These are phyloP conservation scores for Muntiacus muntjak DNA, from an alignment of 2,113 vertebrate species.

Conservation along the genomic window DNA sequence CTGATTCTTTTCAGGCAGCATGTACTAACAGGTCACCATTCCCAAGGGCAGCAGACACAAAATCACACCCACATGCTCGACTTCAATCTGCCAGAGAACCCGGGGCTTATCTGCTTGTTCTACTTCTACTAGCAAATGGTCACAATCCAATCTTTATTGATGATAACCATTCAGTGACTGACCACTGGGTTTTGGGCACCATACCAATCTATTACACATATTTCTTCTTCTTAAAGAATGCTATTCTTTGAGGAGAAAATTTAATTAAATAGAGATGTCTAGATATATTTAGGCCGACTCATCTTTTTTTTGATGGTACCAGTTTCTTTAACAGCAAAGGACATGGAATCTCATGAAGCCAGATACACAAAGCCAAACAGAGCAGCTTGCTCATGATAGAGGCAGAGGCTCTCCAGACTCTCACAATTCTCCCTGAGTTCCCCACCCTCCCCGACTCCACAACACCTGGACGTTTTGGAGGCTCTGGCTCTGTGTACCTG, in stretches of 20 bases:
- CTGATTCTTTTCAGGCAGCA: neutral
- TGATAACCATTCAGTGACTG: neutral
- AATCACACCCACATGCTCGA: neutral
- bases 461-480: neutral
- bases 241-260: neutral
- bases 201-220: too few species aligned
- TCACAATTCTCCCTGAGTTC: neutral
- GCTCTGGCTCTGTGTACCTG: neutral
- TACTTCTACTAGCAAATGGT: neutral
- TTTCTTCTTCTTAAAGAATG: neutral
- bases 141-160: neutral
- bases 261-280: neutral
- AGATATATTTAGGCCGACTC: neutral
- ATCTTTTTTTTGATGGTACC: neutral
- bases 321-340: neutral
- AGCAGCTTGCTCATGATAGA: neutral
- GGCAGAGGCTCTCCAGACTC: neutral
- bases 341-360: neutral
- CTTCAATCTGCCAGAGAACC: neutral
- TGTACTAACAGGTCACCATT: neutral
- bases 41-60: neutral
- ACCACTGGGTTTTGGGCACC: neutral
- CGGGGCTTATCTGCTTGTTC: neutral
- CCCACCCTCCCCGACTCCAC: fast-evolving
- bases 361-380: neutral